Base-by-base conservation (phyloP, 1,140 invertebrate species). In the Conus ventricosus region DNA sequence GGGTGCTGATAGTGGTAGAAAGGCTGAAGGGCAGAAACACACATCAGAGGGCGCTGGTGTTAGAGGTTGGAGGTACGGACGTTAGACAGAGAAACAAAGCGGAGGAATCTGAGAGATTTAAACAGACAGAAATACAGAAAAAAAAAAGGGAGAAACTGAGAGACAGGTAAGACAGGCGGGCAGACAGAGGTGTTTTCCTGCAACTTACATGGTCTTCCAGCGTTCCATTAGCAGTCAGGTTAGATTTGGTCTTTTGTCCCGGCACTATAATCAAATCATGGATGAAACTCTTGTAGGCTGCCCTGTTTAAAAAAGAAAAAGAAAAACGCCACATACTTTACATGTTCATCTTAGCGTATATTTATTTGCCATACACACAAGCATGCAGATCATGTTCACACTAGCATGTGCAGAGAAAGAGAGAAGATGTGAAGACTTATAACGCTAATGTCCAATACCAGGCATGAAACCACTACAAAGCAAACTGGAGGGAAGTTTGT, bases 241-340 rank as follows among this genome's bases (percentile, higher is more conserved):
- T 95, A 83, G 95, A 95, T n/a, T 94, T 92, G 88, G 92, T 94
- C 89, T 96, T 93, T 55, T 90, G 91, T 6, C 93, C 93, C n/a
- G 94, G 94, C 63, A 93, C 88, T 2, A 95, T 92, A 23, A 95
- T 94, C 86, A 93, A 94, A 91, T 96, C 96, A 97, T 97, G 97
- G 82, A 99, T 97, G 95, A 98, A 98, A 91, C 98, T 97, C 25
- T 89, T 88, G 85, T 95, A 95, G 5, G 91, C 80, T 39, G 90
- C 88, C 87, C 94, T 95, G 88, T 51, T 25, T 39, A 87, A 55
- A 75, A 76, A 53, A 54, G 51, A 13, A 8, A 87, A 87, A 87
- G 15, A 60, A 60, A 8, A 11, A 25, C 5, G 71, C 76, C 23
- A 76, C 39, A 39, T 39, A 39, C 39, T 39, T 39, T 39, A 1